Percentiles rank a stretch among this genome's conserved stretches.
These are phyloP conservation scores for Zaprionus obscuricornis DNA, from an alignment of 2,888 invertebrate genomes.

Conservation along the genomic window DNA sequence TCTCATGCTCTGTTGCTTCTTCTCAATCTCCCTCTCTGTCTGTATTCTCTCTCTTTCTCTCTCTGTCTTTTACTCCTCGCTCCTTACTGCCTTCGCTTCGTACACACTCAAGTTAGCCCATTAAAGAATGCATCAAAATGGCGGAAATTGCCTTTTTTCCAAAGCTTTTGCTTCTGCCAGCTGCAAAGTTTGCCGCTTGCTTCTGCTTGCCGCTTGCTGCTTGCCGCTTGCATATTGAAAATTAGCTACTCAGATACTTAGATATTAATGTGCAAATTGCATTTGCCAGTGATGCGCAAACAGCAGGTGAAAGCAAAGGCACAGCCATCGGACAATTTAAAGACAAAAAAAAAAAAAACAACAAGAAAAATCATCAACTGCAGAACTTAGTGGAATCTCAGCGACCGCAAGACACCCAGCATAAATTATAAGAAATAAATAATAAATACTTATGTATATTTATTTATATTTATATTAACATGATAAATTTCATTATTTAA, in stretches of 20 bases:
- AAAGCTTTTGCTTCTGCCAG: slow-evolving; percentile 45
- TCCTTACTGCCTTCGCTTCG: slow-evolving; percentile 1
- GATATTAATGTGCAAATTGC: slow-evolving; percentile 66
- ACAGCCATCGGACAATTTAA: too few species aligned
- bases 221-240: slow-evolving; percentile 63
- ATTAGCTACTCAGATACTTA: slow-evolving; percentile 58
- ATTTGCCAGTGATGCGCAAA: slow-evolving; percentile 48
- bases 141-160: slow-evolving; percentile 65
- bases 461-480: too few species aligned
- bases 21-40: not conserved
- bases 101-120: slow-evolving; percentile 40
- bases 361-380: slow-evolving; percentile 9
- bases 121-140: slow-evolving; percentile 57
- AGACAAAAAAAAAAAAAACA: not conserved
- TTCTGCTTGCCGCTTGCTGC: slow-evolving; percentile 53
- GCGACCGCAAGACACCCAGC: too few species aligned
- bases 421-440: too few species aligned
- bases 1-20: not conserved
- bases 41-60: too few species aligned
- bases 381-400: too few species aligned
- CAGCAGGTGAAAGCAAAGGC: slow-evolving; percentile 18
- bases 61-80: not conserved
- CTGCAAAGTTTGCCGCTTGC: too few species aligned
- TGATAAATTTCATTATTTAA: too few species aligned
- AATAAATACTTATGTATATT: too few species aligned